Percentiles rank a stretch among this genome's conserved stretches.
Evolutionary conservation across 2,113 vertebrate species (phyloP).

Genomic region (Sebastes fasciatus): DNA sequence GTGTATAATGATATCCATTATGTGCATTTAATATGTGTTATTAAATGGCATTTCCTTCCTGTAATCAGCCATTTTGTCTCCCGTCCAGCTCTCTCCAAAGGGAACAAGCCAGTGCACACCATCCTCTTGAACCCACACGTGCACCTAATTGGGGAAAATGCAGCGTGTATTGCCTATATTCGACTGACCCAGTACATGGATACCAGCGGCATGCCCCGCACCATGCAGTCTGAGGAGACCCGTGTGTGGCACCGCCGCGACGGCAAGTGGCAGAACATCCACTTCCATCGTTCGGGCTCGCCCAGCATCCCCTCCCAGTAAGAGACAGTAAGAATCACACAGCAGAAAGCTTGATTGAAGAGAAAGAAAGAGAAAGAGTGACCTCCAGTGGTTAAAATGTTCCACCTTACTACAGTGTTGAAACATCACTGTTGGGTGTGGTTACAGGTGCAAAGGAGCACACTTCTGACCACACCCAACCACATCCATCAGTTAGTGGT

Average conservation of each 20-base stretch:
- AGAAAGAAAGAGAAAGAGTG: not conserved
- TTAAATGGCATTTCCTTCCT: not conserved
- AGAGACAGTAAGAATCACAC: conserved; percentile 65
- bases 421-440: not conserved
- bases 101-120: conserved; percentile 96
- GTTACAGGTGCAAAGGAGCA: not conserved
- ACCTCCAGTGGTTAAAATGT: not conserved
- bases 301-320: conserved; percentile 95
- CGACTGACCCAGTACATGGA: conserved; percentile 98
- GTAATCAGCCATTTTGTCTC: conserved; percentile 10
- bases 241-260: conserved; percentile 98
- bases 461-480: not conserved
- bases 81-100: conserved; percentile 92
- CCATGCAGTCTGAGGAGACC: conserved; percentile 98
- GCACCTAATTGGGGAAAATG: conserved; percentile 96
- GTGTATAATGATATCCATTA: not conserved
- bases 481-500: not conserved
- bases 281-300: conserved; percentile 97
- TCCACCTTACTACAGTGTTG: not conserved
- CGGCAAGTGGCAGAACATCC: conserved; percentile 98
- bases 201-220: conserved; percentile 91
- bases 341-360: not conserved
- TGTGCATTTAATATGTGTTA: not conserved
- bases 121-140: conserved; percentile 98
- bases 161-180: conserved; percentile 96